Conservation (phyloP, 2,888 invertebrate genomes). For the Seira ritae region DNA sequence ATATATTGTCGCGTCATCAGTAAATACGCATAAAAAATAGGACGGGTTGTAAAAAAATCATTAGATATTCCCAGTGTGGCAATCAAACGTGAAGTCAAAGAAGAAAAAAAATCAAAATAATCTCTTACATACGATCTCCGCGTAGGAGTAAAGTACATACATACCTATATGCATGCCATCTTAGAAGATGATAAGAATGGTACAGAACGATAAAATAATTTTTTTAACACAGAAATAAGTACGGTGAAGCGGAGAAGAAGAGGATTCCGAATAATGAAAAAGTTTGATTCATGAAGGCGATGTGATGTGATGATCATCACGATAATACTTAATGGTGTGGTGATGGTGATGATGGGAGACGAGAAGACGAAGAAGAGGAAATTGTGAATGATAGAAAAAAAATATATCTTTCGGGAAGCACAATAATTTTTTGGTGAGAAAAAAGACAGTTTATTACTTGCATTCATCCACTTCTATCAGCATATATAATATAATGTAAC, state of each 20-base stretch:
- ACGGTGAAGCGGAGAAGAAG: neutral
- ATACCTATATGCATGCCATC: too few species aligned
- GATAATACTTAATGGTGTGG: slow-evolving; percentile 16
- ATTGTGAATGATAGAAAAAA: slow-evolving; percentile 43
- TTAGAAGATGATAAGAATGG: slow-evolving; percentile 2
- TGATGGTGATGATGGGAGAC: slow-evolving; percentile 26
- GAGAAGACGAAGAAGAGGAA: too few species aligned
- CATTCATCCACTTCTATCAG: slow-evolving; percentile 2
- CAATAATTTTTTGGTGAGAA: neutral
- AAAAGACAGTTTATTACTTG: slow-evolving; percentile 20
- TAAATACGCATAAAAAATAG: slow-evolving; percentile 11
- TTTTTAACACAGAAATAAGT: neutral
- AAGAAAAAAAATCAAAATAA: slow-evolving; percentile 10
- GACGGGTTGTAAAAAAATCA: slow-evolving; percentile 3
- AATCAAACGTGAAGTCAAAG: slow-evolving; percentile 41
- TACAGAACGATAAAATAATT: slow-evolving; percentile 25
- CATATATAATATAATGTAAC: too few species aligned
- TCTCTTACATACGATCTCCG: slow-evolving; percentile 2
- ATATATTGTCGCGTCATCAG: slow-evolving; percentile 5
- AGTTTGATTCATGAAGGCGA: slow-evolving; percentile 10
- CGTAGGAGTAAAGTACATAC: slow-evolving; percentile 11
- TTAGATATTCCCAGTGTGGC: slow-evolving; percentile 15
- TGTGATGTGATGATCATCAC: slow-evolving; percentile 20
- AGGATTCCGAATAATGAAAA: slow-evolving; percentile 16
- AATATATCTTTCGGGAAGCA: neutral